Evolutionary conservation across 2,797 vertebrate species (phyloP).

Genomic region (Anolis apletophallus): DNA sequence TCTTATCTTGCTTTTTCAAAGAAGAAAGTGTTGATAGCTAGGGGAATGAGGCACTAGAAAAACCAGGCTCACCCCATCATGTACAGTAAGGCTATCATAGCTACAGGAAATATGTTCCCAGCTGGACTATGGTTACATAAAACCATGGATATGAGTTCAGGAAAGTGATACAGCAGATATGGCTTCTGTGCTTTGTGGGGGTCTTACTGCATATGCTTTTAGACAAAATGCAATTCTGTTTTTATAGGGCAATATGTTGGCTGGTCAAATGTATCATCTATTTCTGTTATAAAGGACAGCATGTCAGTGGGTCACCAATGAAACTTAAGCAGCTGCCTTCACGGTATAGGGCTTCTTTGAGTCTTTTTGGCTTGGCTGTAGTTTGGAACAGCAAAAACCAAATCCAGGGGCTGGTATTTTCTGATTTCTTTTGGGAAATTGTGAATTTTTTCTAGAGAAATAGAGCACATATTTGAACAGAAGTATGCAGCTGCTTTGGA

Average conservation of each 20-base stretch:
- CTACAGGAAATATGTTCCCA: too few relatives aligned
- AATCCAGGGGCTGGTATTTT: not conserved
- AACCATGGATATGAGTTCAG: too few relatives aligned
- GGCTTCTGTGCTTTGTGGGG: too few relatives aligned
- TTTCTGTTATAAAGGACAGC: not conserved
- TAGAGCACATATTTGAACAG: not conserved
- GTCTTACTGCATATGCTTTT: not conserved
- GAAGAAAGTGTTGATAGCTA: not conserved
- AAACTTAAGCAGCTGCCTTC: not conserved
- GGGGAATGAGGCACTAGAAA: not conserved
- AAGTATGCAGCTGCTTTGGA: slow-evolving; percentile 11
- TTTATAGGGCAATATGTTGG: not conserved
- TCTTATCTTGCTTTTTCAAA: not conserved
- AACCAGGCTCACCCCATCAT: not conserved
- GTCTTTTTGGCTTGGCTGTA: not conserved
- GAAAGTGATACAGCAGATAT: too few relatives aligned
- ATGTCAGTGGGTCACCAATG: not conserved
- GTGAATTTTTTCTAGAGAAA: not conserved
- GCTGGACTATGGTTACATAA: too few relatives aligned
- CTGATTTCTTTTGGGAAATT: slow-evolving; percentile 46
- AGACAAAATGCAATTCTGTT: not conserved
- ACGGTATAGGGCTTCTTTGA: not conserved
- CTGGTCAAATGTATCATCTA: not conserved
- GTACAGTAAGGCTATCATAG: too few relatives aligned
- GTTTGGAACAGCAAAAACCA: not conserved